Evolutionary conservation across 2,113 vertebrate species (phyloP).

Genomic region (Megaleporinus macrocephalus): DNA sequence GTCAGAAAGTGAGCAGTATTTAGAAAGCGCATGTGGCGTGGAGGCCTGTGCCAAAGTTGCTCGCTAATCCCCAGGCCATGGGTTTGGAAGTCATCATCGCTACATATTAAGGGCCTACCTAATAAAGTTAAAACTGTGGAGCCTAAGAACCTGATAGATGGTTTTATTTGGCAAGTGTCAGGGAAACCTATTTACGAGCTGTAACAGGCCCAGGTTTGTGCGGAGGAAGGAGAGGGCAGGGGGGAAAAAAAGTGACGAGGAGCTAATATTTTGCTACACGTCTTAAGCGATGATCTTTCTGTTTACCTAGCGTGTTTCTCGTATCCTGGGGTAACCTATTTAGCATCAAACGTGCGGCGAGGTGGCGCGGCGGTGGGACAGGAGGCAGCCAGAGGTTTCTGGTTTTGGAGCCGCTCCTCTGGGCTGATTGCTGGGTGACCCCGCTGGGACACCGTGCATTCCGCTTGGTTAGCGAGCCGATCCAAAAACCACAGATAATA

Average conservation of each 20-base stretch:
- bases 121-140: slow-evolving; percentile 51
- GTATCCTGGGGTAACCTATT: slow-evolving; percentile 54
- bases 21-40: slow-evolving; percentile 41
- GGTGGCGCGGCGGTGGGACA: slow-evolving; percentile 15
- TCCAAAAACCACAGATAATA: slow-evolving; percentile 52
- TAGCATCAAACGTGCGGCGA: slow-evolving; percentile 45
- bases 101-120: slow-evolving; percentile 50
- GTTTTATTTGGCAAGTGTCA: slow-evolving; percentile 52
- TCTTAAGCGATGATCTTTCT: slow-evolving; percentile 48
- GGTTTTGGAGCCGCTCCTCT: slow-evolving; percentile 42
- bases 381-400: slow-evolving; percentile 57
- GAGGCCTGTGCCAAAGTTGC: slow-evolving; percentile 30
- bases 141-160: slow-evolving; percentile 43
- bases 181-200: slow-evolving; percentile 50
- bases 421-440: slow-evolving; percentile 39
- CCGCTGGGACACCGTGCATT: slow-evolving; percentile 47
- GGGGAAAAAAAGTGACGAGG: slow-evolving; percentile 12
- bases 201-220: slow-evolving; percentile 48
- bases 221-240: neutral
- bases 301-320: slow-evolving; percentile 47
- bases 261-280: slow-evolving; percentile 57
- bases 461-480: slow-evolving; percentile 29
- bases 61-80: slow-evolving; percentile 27
- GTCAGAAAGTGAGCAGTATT: slow-evolving; percentile 49
- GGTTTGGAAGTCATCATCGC: slow-evolving; percentile 45